Percentiles rank a stretch among this genome's conserved stretches.
Conservation (phyloP, 2,113 vertebrate species). For the Verasper variegatus region DNA sequence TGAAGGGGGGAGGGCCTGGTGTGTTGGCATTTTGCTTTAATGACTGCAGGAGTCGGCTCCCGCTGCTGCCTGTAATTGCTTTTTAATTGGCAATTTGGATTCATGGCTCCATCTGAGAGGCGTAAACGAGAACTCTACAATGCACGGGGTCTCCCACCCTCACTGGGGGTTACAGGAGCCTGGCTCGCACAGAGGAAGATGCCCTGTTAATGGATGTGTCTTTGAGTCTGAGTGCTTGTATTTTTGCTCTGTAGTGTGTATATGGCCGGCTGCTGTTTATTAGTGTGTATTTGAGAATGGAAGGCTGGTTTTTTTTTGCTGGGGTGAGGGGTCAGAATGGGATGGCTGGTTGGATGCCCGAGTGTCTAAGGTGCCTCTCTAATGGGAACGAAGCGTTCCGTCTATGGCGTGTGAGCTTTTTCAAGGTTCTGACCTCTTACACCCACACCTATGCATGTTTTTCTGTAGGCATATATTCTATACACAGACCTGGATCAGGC, state of each 20-base stretch:
- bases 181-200: conserved; percentile 63
- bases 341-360: conserved; percentile 44
- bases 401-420: conserved; percentile 33
- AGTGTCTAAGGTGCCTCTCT: conserved; percentile 38
- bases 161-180: conserved; percentile 65
- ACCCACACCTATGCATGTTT: conserved; percentile 20
- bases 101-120: conserved; percentile 83
- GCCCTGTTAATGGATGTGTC: conserved; percentile 68
- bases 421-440: conserved; percentile 27
- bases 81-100: conserved; percentile 86
- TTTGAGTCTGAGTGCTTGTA: conserved; percentile 64
- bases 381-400: conserved; percentile 31
- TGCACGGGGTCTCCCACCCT: conserved; percentile 72
- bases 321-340: conserved; percentile 45
- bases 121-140: conserved; percentile 76
- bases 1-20: conserved; percentile 60
- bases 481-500: background rate
- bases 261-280: conserved; percentile 45
- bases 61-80: conserved; percentile 84
- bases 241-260: conserved; percentile 56
- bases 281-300: conserved; percentile 32
- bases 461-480: background rate
- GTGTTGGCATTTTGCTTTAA: conserved; percentile 82
- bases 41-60: conserved; percentile 79
- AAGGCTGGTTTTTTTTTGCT: conserved; percentile 36